These are phyloP conservation scores for Odocoileus hemionus DNA, from an alignment of 2,113 vertebrate genomes.

Conservation along the genomic window DNA sequence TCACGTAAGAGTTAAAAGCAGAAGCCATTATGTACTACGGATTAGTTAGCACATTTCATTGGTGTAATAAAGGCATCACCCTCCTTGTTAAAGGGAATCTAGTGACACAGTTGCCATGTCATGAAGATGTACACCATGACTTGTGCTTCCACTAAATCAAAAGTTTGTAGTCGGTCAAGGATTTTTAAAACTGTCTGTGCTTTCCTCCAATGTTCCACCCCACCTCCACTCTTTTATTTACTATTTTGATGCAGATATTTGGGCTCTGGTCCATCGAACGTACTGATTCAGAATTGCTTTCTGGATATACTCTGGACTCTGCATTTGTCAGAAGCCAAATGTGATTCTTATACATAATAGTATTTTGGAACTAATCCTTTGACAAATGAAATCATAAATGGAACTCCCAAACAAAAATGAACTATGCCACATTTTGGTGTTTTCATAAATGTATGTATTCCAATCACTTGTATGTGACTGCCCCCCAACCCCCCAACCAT, in stretches of 20 bases:
- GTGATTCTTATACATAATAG: neutral
- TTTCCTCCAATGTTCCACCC: neutral
- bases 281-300: neutral
- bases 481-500: accelerated
- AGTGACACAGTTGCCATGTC: neutral
- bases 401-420: neutral
- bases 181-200: neutral
- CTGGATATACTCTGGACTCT: neutral
- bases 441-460: neutral
- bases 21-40: neutral
- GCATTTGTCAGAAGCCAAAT: neutral
- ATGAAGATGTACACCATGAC: neutral
- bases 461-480: neutral
- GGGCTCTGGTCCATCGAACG: neutral
- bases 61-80: neutral
- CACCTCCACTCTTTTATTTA: no score
- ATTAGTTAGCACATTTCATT: neutral
- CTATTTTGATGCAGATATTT: neutral
- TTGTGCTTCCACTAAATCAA: neutral
- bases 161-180: neutral
- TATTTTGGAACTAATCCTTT: neutral
- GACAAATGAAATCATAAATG: neutral
- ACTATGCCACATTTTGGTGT: neutral
- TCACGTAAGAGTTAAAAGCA: neutral
- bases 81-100: neutral